Base-by-base conservation (phyloP, 2,113 vertebrate species). In the Charadrius vociferus region DNA sequence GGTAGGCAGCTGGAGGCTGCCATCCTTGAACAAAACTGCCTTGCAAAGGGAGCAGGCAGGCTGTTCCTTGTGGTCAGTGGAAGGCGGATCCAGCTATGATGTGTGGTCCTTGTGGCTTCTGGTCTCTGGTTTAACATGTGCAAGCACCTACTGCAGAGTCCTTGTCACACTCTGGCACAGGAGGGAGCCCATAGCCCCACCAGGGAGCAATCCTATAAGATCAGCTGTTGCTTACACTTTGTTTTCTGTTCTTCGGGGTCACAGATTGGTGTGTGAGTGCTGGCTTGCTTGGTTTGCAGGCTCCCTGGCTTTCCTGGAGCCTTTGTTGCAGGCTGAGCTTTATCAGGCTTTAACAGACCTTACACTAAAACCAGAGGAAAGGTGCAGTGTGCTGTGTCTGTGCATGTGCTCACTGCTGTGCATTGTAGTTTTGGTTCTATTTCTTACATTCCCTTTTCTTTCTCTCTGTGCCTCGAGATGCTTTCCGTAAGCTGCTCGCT, bases 1-100 rank as follows among this genome's bases (percentile, higher is more conserved):
- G n/a, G 12, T 41, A 32, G 56, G 58, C 50, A 63, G 56, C 30
- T 49, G 71, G 34, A 66, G 32, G 21, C n/a, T 47, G 23, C 61
- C n/a, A 32, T 37, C 61, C 36, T 37, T 27, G 18, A 12, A 7
- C 22, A 52, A 24, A 39, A 13, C 5, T 47, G 52, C 65, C 52
- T 71, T 23, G n/a, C 37, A 12, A 26, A 39, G 56, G 37, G 43
- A 74, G 36, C 23, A 41, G 43, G 30, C 43, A 27, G 37, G 34
- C 56, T 65, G 37, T 24, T 45, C 24, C 24, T 14, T 0, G 0
- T 21, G 52, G n/a, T 45, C 45, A 5, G 30, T 7, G 30, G 59
- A 59, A 37, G 15, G n/a, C 20, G 53, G 36, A 17, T 0, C 1
- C 22, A 74, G 53, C n/a, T 14, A 7, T 0, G 3, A 21, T 14